phyloP scores from a whole-genome alignment of 2,888 invertebrate species.

The Hanleya hanleyi region DNA sequence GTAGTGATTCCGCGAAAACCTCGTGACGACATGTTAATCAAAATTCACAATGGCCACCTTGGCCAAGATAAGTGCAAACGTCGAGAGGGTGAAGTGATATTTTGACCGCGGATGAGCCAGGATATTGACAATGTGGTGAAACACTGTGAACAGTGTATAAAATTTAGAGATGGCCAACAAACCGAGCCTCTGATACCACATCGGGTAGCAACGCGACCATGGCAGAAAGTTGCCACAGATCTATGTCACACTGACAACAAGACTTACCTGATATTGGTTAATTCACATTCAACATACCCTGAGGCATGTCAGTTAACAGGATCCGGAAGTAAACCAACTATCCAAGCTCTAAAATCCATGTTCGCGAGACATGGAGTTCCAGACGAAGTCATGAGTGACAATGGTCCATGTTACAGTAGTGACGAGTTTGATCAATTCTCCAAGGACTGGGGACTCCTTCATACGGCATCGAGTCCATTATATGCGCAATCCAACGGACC shows the following conservation, averaged over 20 bases:
- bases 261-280: too few relatives aligned
- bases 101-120: too few relatives aligned
- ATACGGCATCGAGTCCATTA: background rate
- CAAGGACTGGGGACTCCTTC: background rate
- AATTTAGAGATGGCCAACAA: background rate
- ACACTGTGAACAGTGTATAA: background rate
- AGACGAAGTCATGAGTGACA: background rate
- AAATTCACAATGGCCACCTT: slow-evolving; percentile 23
- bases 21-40: slow-evolving; percentile 13
- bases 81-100: slow-evolving; percentile 21
- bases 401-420: background rate
- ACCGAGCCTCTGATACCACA: background rate
- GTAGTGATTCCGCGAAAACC: slow-evolving; percentile 13
- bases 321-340: background rate
- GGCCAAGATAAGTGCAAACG: slow-evolving; percentile 25
- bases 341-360: background rate
- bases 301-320: too few relatives aligned
- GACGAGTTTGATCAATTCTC: background rate
- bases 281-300: background rate
- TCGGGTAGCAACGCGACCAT: background rate
- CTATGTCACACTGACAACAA: background rate
- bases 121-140: background rate
- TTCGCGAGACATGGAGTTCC: background rate
- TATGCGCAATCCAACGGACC: background rate
- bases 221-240: background rate